phyloP scores from a whole-genome alignment of 2,888 invertebrate species.

The Caenorhabditis sp. region DNA sequence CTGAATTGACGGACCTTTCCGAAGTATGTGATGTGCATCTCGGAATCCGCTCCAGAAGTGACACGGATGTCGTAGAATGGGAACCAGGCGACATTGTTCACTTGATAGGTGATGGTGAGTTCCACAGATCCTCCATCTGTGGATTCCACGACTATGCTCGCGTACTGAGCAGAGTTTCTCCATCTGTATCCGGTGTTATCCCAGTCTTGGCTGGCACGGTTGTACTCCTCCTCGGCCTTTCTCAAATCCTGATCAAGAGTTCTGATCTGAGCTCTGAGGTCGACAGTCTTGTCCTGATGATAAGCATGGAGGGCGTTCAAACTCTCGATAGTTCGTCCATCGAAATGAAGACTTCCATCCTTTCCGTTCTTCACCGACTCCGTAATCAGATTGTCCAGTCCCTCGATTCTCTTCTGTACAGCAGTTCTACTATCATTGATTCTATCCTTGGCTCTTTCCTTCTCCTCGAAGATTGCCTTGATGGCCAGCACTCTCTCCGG shows the following conservation, averaged over 20 bases:
- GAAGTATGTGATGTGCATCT: constrained; percentile 81
- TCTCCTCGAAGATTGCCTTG: constrained; percentile 47
- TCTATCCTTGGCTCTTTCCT: constrained; percentile 35
- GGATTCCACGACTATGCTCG: constrained; percentile 55
- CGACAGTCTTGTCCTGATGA: constrained; percentile 47
- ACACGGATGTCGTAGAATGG: constrained; percentile 77
- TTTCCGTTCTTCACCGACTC: constrained; percentile 46
- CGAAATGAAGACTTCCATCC: constrained; percentile 48
- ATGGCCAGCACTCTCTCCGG: constrained; percentile 49
- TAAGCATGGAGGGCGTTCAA: constrained; percentile 48
- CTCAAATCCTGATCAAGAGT: constrained; percentile 21
- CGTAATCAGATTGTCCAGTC: constrained; percentile 56
- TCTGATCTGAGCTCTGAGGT: constrained; percentile 44
- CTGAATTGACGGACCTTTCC: constrained; percentile 83
- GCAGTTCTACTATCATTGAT: constrained; percentile 47
- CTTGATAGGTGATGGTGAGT: constrained; percentile 69
- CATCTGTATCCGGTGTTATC: constrained; percentile 57
- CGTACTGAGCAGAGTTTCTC: constrained; percentile 48
- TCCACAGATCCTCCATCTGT: constrained; percentile 27
- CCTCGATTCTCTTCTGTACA: constrained; percentile 55
- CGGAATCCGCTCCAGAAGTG: constrained; percentile 49
- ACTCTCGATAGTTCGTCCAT: constrained; percentile 55
- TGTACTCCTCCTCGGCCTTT: constrained; percentile 49
- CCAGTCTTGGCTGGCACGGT: constrained; percentile 40
- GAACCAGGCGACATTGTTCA: constrained; percentile 73